Conservation (phyloP, 2,113 vertebrate genomes). For the Euleptes europaea region DNA sequence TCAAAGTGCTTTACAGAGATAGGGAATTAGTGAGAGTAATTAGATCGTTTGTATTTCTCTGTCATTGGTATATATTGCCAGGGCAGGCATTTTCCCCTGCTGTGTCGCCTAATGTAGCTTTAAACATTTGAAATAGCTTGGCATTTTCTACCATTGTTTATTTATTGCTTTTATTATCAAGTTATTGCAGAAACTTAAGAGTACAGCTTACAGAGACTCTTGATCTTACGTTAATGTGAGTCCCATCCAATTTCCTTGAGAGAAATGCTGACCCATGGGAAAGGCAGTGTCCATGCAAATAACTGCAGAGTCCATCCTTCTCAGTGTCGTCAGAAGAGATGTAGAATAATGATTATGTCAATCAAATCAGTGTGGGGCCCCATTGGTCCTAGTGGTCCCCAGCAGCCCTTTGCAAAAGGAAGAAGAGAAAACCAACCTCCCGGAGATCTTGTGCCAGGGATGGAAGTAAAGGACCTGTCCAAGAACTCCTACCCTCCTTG, state of each 20-base stretch:
- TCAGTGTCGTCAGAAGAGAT: neutral
- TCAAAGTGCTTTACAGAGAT: constrained; percentile 34
- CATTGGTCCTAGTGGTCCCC: neutral
- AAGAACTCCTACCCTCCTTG: no score
- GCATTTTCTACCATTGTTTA: neutral
- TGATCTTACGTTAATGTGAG: neutral
- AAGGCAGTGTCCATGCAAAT: neutral
- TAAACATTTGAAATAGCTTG: constrained; percentile 13
- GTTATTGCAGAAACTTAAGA: neutral
- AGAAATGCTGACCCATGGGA: neutral
- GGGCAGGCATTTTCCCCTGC: constrained; percentile 2
- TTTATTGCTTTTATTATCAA: constrained; percentile 12
- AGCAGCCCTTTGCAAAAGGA: neutral
- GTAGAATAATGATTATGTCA: neutral
- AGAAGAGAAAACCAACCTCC: neutral
- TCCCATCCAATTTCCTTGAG: neutral
- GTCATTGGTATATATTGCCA: constrained; percentile 25
- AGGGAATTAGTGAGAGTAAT: constrained; percentile 33
- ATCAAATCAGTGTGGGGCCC: no score
- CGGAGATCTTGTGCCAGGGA: no score
- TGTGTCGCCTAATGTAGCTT: constrained; percentile 6
- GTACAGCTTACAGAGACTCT: neutral
- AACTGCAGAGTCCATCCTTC: neutral
- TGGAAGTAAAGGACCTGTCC: no score
- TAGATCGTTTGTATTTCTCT: constrained; percentile 20